phyloP scores from a whole-genome alignment of 2,888 invertebrate species.

The Rhagophthalmus giganteus region DNA sequence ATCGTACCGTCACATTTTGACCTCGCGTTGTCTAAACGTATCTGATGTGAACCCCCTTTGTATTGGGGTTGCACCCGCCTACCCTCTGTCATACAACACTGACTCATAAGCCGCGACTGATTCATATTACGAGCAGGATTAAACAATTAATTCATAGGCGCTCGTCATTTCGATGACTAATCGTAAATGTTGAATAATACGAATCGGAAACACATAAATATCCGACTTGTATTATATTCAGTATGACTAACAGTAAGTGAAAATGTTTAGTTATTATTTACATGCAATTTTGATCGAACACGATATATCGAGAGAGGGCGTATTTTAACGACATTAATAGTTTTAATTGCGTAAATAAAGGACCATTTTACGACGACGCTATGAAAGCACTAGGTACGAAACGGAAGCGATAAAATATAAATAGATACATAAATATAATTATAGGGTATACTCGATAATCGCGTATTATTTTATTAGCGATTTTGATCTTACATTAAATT shows the following conservation, averaged over 20 bases:
- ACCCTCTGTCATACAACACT: slow-evolving; percentile 22
- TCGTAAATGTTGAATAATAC: too few species aligned
- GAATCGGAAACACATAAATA: too few species aligned
- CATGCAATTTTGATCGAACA: slow-evolving; percentile 10
- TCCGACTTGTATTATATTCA: too few species aligned
- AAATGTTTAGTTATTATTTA: too few species aligned
- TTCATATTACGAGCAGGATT: slow-evolving; percentile 29
- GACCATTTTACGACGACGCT: slow-evolving; percentile 30
- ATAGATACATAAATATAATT: slow-evolving; percentile 23
- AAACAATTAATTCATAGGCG: slow-evolving; percentile 24
- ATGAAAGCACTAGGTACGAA: slow-evolving; percentile 35
- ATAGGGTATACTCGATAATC: too few species aligned
- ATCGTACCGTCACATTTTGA: slow-evolving; percentile 27
- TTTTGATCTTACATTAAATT: slow-evolving; percentile 1
- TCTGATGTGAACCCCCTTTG: slow-evolving; percentile 25
- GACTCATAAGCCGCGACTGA: slow-evolving; percentile 34
- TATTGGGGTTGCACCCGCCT: slow-evolving; percentile 18
- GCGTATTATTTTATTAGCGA: slow-evolving; percentile 1
- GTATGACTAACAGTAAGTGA: not conserved
- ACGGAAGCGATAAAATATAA: slow-evolving; percentile 34
- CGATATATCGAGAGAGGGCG: too few species aligned
- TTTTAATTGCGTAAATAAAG: slow-evolving; percentile 24
- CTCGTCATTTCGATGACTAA: slow-evolving; percentile 16
- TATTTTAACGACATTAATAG: slow-evolving; percentile 16
- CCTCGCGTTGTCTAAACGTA: slow-evolving; percentile 21